Conservation (phyloP, 2,797 vertebrate genomes). For the Rhinella marina region DNA sequence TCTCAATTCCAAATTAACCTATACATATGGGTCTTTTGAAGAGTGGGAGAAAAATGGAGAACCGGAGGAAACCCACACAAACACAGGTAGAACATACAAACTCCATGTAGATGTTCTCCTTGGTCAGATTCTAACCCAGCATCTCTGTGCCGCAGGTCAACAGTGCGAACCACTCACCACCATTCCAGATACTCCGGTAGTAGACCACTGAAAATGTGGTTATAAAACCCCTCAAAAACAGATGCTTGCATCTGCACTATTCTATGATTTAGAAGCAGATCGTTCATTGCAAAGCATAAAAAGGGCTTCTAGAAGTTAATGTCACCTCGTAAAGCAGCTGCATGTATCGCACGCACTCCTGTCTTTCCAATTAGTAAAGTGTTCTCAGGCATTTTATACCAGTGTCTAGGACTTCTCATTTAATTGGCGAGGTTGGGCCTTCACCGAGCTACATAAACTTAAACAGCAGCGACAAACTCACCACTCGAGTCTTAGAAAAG, state of each 20-base stretch:
- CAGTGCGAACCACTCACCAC: too few relatives aligned
- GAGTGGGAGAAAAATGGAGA: too few relatives aligned
- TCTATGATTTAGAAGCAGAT: not conserved
- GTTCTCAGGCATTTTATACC: slow-evolving; percentile 58
- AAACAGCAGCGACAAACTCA: slow-evolving; percentile 27
- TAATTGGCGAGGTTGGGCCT: slow-evolving; percentile 46
- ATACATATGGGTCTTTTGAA: too few relatives aligned
- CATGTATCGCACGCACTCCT: slow-evolving; percentile 16
- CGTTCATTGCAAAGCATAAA: slow-evolving; percentile 11
- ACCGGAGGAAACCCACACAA: too few relatives aligned
- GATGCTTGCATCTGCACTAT: not conserved
- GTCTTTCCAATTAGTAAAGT: slow-evolving; percentile 57
- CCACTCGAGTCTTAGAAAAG: not conserved
- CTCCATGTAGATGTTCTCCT: too few relatives aligned
- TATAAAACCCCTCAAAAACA: too few relatives aligned
- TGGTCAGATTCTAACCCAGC: too few relatives aligned
- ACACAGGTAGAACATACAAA: too few relatives aligned
- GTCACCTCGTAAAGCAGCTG: slow-evolving; percentile 27
- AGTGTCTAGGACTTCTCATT: slow-evolving; percentile 22
- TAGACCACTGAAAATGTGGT: too few relatives aligned
- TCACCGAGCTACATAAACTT: slow-evolving; percentile 31
- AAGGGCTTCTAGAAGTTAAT: slow-evolving; percentile 35
- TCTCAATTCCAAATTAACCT: too few relatives aligned
- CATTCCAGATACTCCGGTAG: too few relatives aligned
- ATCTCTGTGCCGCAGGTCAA: too few relatives aligned